A percentile compares a stretch with the other conserved stretches of the same genome.
Conservation (phyloP, 2,888 invertebrate species). For the Phaedon cochleariae region DNA sequence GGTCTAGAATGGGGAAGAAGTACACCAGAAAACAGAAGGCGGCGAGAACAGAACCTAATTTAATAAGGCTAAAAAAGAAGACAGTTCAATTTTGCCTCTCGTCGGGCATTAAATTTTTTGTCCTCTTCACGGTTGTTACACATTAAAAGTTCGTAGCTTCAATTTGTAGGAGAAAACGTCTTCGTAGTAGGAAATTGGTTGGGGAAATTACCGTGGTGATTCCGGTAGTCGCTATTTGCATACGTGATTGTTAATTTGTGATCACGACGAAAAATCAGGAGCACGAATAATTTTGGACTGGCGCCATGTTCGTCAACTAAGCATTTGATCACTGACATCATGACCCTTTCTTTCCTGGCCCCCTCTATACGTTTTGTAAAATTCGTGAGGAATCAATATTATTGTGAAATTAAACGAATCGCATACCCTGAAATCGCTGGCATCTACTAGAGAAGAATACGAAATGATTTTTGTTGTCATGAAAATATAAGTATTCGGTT, state of each 20-base stretch:
- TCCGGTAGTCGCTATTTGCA: slow-evolving; percentile 1
- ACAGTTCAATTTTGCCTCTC: slow-evolving; percentile 47
- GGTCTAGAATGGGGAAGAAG: slow-evolving; percentile 44
- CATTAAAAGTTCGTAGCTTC: slow-evolving; percentile 20
- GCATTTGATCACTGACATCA: too few relatives aligned
- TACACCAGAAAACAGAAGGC: slow-evolving; percentile 43
- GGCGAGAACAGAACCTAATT: slow-evolving; percentile 53
- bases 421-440: too few relatives aligned
- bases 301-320: background rate
- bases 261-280: background rate
- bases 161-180: slow-evolving; percentile 21
- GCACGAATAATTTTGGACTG: background rate
- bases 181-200: slow-evolving; percentile 4
- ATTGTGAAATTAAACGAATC: too few relatives aligned
- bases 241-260: slow-evolving; percentile 2
- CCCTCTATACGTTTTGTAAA: too few relatives aligned
- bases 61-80: slow-evolving; percentile 50
- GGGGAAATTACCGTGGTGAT: background rate
- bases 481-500: too few relatives aligned
- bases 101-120: slow-evolving; percentile 42
- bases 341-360: too few relatives aligned
- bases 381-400: too few relatives aligned
- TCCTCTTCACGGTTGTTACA: slow-evolving; percentile 24
- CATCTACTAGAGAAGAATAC: too few relatives aligned
- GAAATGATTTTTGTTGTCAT: too few relatives aligned